These are phyloP conservation scores for Gymnogyps californianus DNA, from an alignment of 2,113 vertebrate genomes.

Conservation along the genomic window DNA sequence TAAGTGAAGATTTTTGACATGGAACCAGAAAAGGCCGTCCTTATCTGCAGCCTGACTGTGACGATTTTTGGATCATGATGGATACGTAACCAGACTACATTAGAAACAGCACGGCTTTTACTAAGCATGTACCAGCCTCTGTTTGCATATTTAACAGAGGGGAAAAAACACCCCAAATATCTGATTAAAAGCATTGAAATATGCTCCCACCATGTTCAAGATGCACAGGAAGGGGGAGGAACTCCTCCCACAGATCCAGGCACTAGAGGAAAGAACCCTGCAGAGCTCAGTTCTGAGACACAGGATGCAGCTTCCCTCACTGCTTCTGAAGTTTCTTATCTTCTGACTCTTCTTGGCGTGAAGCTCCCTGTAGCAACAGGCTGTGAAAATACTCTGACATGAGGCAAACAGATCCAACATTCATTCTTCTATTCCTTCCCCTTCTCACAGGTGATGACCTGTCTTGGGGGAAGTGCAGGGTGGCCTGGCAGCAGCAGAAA, in stretches of 20 bases:
- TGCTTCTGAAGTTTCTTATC: conserved; percentile 38
- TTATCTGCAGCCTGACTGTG: background rate
- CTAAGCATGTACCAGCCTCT: background rate
- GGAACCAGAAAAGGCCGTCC: background rate
- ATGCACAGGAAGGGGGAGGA: background rate
- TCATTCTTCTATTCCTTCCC: background rate
- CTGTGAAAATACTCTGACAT: conserved; percentile 16
- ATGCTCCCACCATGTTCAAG: background rate
- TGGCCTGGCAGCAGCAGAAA: background rate
- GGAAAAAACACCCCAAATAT: background rate
- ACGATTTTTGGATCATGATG: background rate
- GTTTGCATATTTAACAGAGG: background rate
- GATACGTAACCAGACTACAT: background rate
- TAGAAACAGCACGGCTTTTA: background rate
- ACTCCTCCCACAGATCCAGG: conserved; percentile 8
- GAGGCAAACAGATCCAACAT: background rate
- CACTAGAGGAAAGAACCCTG: conserved; percentile 34
- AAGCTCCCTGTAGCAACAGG: background rate
- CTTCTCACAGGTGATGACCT: background rate
- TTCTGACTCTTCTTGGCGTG: background rate
- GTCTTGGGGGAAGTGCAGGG: background rate
- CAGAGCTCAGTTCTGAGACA: background rate
- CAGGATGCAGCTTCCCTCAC: background rate
- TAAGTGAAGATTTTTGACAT: background rate
- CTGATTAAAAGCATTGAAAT: background rate